Conservation (phyloP, 2,888 invertebrate genomes). For the Ganaspis brasiliensis region DNA sequence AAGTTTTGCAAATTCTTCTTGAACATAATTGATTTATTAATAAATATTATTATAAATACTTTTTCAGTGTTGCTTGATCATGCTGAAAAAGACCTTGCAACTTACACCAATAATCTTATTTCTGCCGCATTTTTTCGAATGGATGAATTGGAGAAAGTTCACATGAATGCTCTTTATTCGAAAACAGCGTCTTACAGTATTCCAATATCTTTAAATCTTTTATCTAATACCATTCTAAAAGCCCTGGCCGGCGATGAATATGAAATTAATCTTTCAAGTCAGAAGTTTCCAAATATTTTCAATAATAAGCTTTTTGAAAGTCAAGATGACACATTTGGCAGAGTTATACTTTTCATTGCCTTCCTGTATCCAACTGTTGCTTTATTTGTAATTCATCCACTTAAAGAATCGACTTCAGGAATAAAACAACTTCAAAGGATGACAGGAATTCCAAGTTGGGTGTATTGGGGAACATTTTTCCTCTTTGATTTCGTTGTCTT, state of each 20-base stretch:
- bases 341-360: constrained; percentile 64
- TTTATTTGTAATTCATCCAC: constrained; percentile 84
- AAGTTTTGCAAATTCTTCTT: no score
- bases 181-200: constrained; percentile 82
- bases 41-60: no score
- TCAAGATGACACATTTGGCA: constrained; percentile 57
- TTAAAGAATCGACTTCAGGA: constrained; percentile 84
- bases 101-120: constrained; percentile 81
- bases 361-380: constrained; percentile 72
- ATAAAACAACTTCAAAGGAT: constrained; percentile 87
- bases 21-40: no score
- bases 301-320: constrained; percentile 45
- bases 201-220: constrained; percentile 82
- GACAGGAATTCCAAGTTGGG: constrained; percentile 84
- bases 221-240: constrained; percentile 80
- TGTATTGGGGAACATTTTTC: constrained; percentile 86
- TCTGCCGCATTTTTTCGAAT: constrained; percentile 81
- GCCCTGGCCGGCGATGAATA: constrained; percentile 65
- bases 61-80: constrained; percentile 80
- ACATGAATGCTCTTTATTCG: constrained; percentile 81
- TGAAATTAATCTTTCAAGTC: constrained; percentile 68
- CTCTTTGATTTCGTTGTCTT: constrained; percentile 82
- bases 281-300: constrained; percentile 68
- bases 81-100: constrained; percentile 75
- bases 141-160: constrained; percentile 54